phyloP scores from a whole-genome alignment of 2,888 invertebrate species.

The Drosophila merina region DNA sequence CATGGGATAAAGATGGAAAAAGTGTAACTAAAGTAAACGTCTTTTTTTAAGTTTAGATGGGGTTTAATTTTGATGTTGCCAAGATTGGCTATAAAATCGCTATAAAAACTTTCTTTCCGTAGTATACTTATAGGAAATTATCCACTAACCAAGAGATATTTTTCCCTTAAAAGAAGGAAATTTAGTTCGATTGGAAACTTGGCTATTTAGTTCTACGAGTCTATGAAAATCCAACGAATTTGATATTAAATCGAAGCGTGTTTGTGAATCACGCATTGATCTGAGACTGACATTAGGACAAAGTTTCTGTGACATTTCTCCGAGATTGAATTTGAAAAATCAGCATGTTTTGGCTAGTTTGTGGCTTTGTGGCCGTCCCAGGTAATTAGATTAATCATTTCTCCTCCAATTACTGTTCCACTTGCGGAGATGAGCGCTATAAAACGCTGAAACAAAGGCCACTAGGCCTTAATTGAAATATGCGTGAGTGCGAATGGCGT shows the following conservation, averaged over 20 bases:
- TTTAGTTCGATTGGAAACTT: no score
- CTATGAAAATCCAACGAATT: no score
- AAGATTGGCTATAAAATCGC: no score
- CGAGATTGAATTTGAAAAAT: background rate
- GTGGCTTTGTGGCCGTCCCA: conserved; percentile 7
- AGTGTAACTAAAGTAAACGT: no score
- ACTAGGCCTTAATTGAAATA: conserved; percentile 60
- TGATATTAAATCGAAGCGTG: background rate
- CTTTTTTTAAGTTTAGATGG: background rate
- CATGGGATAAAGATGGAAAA: background rate
- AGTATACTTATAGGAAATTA: no score
- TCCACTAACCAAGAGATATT: no score
- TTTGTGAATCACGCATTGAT: background rate
- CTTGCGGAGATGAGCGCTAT: conserved; percentile 51
- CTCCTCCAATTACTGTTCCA: conserved; percentile 44
- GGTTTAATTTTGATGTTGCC: background rate
- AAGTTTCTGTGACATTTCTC: background rate
- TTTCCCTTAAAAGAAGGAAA: no score
- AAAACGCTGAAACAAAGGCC: conserved; percentile 55
- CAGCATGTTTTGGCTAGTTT: background rate
- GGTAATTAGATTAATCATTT: conserved; percentile 36
- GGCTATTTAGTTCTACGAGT: no score
- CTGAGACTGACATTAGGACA: background rate
- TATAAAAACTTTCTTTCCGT: no score
- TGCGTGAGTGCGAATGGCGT: conserved; percentile 9